phyloP scores from a whole-genome alignment of 2,797 vertebrate genomes.

The Gadopsis bispinosus region DNA sequence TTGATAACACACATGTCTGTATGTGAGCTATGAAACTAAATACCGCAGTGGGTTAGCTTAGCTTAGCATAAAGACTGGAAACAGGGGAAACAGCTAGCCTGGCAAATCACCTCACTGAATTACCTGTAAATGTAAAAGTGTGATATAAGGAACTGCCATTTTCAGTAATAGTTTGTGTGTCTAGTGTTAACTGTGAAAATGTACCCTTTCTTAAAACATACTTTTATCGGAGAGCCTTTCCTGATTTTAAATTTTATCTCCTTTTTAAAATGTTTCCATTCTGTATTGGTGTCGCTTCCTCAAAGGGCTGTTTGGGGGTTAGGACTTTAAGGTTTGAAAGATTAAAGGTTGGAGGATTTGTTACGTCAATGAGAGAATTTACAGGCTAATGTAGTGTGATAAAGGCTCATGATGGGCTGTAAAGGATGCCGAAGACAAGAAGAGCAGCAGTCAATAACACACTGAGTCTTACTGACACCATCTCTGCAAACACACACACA shows the following conservation, averaged over 20 bases:
- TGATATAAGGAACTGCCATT: not conserved
- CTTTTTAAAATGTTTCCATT: too few relatives aligned
- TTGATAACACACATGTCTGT: too few relatives aligned
- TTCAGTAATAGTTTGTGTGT: not conserved
- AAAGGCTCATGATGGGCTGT: not conserved
- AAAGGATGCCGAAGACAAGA: conserved; percentile 36
- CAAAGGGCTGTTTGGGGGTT: not conserved
- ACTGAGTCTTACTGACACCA: conserved; percentile 37
- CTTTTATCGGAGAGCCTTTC: too few relatives aligned
- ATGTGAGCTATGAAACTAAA: too few relatives aligned
- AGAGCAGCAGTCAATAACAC: conserved; percentile 40
- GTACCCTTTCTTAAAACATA: too few relatives aligned
- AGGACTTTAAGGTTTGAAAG: not conserved
- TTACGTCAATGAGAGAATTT: not conserved
- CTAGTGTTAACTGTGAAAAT: not conserved
- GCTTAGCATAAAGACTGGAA: too few relatives aligned
- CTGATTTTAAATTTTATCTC: too few relatives aligned
- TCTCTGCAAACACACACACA: not conserved
- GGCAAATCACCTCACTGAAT: not conserved
- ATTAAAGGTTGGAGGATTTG: not conserved
- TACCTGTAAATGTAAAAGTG: not conserved
- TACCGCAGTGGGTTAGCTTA: too few relatives aligned
- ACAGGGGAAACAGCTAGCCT: too few relatives aligned
- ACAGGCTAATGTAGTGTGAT: not conserved
- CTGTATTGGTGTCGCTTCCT: not conserved